These are phyloP conservation scores for Drosophila greeni DNA, from an alignment of 2,888 invertebrate species.

Conservation along the genomic window DNA sequence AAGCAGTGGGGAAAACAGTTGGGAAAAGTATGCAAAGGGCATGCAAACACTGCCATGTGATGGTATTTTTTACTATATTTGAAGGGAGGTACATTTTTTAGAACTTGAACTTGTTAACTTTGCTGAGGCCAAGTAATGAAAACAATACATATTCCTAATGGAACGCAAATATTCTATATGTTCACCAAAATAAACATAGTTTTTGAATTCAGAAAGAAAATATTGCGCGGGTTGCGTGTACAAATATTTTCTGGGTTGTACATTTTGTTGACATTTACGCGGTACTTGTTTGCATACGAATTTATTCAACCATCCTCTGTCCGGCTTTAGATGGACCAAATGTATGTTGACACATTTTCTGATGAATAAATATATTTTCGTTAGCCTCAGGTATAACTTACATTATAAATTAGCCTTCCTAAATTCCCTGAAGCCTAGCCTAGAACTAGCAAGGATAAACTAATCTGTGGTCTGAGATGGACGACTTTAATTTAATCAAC, in stretches of 20 bases:
- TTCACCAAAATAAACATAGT: not conserved
- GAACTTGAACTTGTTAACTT: slow-evolving; percentile 34
- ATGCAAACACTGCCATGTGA: slow-evolving; percentile 42
- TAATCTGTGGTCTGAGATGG: slow-evolving; percentile 10
- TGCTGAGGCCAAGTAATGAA: slow-evolving; percentile 13
- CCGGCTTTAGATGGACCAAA: not conserved
- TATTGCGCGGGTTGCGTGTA: not conserved
- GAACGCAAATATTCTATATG: slow-evolving; percentile 11
- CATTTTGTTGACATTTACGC: slow-evolving; percentile 8
- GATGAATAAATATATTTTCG: not conserved
- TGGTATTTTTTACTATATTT: slow-evolving; percentile 24
- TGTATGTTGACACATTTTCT: not conserved
- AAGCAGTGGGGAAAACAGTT: slow-evolving; percentile 26
- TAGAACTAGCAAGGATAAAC: not conserved
- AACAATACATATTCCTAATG: slow-evolving; percentile 18
- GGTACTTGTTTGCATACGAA: not conserved
- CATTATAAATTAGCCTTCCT: not conserved
- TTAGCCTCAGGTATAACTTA: not conserved
- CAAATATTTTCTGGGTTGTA: not conserved
- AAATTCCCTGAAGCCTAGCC: not conserved
- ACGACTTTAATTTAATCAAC: slow-evolving; percentile 25
- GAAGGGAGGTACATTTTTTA: slow-evolving; percentile 9
- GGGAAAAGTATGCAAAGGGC: slow-evolving; percentile 39
- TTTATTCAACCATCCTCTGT: not conserved
- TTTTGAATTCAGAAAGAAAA: not conserved